phyloP scores from a whole-genome alignment of 2,113 vertebrate species.

The Phaetusa simplex region DNA sequence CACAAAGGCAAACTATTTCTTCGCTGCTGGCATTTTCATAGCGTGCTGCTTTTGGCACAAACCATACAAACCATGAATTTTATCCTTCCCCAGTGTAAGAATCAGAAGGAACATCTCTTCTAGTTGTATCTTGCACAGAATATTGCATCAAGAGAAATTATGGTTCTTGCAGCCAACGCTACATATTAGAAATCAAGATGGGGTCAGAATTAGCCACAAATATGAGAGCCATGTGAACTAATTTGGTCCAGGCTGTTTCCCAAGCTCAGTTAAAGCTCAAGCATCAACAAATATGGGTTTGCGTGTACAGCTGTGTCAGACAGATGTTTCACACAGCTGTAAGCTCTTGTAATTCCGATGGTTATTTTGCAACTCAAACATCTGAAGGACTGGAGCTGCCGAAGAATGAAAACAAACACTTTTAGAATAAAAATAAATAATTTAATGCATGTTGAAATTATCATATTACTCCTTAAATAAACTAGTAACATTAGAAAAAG shows the following conservation, averaged over 20 bases:
- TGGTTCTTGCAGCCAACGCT: neutral
- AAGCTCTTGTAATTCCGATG: neutral
- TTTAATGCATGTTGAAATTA: neutral
- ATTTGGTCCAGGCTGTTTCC: neutral
- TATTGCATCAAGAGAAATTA: neutral
- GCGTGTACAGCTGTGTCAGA: neutral
- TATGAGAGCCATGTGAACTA: neutral
- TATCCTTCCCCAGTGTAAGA: neutral
- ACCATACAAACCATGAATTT: neutral
- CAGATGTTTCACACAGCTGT: neutral
- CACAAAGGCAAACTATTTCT: neutral
- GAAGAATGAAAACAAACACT: neutral
- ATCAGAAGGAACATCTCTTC: neutral
- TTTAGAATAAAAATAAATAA: slow-evolving; percentile 41
- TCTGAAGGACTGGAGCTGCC: neutral
- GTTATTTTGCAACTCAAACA: neutral
- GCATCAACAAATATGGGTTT: neutral
- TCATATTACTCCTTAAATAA: slow-evolving; percentile 15
- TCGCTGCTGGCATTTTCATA: neutral
- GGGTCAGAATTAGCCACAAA: neutral
- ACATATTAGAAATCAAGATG: neutral
- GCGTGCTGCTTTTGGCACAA: neutral
- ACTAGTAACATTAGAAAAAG: neutral
- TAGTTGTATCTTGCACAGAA: neutral
- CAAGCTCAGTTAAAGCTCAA: neutral